Evolutionary conservation across 2,113 vertebrate species (phyloP).

Genomic region (Stercorarius parasiticus): DNA sequence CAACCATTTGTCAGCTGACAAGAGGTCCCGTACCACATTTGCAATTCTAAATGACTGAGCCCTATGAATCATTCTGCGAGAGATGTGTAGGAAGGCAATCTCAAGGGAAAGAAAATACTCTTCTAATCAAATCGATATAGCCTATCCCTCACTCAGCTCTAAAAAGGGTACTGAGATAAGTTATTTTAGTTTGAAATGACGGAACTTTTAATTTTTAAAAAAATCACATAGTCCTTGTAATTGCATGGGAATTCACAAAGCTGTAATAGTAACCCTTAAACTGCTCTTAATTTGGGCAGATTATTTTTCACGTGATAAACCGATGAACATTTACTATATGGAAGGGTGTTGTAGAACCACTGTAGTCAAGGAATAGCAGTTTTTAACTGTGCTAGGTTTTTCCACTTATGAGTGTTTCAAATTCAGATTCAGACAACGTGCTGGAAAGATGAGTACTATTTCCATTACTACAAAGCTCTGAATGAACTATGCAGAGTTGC

Average conservation of each 20-base stretch:
- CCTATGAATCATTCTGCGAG: conserved; percentile 30
- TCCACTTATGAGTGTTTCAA: neutral
- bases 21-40: conserved; percentile 29
- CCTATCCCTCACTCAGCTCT: neutral
- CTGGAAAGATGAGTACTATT: neutral
- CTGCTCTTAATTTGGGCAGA: neutral
- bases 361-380: neutral
- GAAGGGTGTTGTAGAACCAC: neutral
- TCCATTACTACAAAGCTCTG: neutral
- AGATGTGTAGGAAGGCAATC: conserved; percentile 26
- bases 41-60: conserved; percentile 50
- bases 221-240: neutral
- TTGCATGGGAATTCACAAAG: neutral
- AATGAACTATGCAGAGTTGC: neutral
- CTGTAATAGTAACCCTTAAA: neutral
- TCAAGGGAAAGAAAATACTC: conserved; percentile 21
- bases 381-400: neutral
- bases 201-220: neutral
- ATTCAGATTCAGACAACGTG: neutral
- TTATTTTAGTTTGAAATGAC: neutral
- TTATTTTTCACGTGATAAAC: neutral
- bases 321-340: neutral
- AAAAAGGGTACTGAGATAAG: neutral
- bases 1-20: conserved; percentile 52
- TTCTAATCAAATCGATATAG: neutral